A percentile compares a stretch with the other conserved stretches of the same genome.
Conservation (phyloP, 2,113 vertebrate genomes). For the Platysteira castanea region DNA sequence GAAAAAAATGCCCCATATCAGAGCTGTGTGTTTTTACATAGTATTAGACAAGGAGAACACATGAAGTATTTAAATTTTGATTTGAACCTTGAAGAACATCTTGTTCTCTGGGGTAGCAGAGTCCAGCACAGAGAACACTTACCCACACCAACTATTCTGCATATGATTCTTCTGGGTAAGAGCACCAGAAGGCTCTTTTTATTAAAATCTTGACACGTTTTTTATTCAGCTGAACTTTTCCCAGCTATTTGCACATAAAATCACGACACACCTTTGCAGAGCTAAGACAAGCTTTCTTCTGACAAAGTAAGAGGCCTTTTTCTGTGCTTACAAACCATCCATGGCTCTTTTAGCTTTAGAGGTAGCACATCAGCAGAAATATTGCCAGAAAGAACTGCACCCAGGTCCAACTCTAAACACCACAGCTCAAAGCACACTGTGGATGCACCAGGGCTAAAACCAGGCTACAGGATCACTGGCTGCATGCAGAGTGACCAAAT, state of each 20-base stretch:
- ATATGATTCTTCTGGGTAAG: not conserved
- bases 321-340: not conserved
- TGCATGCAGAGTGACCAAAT: not conserved
- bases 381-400: fast-evolving
- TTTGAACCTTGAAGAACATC: not conserved
- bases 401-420: not conserved
- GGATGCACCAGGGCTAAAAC: not conserved
- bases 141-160: not conserved
- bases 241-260: not conserved
- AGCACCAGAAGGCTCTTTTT: not conserved
- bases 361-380: not conserved
- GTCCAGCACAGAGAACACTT: not conserved
- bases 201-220: not conserved
- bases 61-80: not conserved
- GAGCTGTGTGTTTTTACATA: not conserved
- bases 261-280: not conserved
- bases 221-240: not conserved
- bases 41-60: not conserved
- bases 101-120: not conserved
- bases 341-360: not conserved
- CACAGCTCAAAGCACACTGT: not conserved
- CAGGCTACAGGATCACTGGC: too few species aligned
- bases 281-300: not conserved
- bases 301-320: not conserved
- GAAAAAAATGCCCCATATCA: not conserved